Evolutionary conservation across 2,113 vertebrate species (phyloP).

Genomic region (Merops nubicus): DNA sequence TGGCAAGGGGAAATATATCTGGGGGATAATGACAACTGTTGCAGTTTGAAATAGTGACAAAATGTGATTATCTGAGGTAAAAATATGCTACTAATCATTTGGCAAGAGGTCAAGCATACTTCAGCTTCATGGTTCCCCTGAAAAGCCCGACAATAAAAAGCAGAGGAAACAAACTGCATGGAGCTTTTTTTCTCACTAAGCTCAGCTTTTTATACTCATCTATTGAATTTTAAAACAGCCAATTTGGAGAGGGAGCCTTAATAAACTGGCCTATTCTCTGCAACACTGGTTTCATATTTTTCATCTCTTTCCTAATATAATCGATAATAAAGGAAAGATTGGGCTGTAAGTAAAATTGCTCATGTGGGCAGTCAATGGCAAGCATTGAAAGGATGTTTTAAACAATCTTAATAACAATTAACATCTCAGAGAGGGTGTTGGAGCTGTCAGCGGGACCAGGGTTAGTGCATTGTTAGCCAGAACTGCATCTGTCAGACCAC

Average conservation of each 20-base stretch:
- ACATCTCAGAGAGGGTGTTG: background rate
- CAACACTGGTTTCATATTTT: conserved; percentile 33
- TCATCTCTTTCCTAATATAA: conserved; percentile 31
- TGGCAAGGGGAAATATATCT: background rate
- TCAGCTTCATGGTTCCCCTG: background rate
- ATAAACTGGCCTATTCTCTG: conserved; percentile 3
- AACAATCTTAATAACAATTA: background rate
- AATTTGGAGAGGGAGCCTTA: background rate
- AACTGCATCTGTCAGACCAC: background rate
- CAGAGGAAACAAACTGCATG: background rate
- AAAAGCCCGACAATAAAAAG: background rate
- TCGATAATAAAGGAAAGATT: conserved; percentile 13
- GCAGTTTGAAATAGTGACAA: background rate
- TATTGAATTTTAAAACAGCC: conserved; percentile 6
- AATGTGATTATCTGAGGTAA: background rate
- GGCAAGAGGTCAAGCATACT: background rate
- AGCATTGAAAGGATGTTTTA: background rate
- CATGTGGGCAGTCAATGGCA: background rate
- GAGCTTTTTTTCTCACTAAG: background rate
- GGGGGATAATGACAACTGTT: background rate
- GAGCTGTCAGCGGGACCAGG: background rate
- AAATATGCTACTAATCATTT: background rate
- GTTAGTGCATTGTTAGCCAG: background rate
- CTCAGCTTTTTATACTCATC: background rate
- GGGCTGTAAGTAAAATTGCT: conserved; percentile 12